Evolutionary conservation across 53 echinoderm and acorn worm species (phyloP).

Genomic region (Crossaster papposus): DNA sequence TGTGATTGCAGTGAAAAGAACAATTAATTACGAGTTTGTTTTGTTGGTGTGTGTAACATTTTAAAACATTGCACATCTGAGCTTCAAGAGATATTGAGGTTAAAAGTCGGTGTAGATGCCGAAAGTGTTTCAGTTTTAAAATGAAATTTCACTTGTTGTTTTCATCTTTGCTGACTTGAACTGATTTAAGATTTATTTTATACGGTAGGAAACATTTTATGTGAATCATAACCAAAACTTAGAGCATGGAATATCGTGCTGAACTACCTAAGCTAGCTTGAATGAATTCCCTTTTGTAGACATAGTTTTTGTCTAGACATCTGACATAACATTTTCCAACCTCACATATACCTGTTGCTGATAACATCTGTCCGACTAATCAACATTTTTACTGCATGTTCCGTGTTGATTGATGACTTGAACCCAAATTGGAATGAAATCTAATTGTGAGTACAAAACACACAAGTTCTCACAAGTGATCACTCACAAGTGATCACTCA

Average conservation of each 20-base stretch:
- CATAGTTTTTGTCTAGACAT: slow-evolving; percentile 15
- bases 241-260: neutral
- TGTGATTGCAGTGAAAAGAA: slow-evolving; percentile 9
- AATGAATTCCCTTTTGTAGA: neutral
- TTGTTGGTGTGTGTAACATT: neutral
- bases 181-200: neutral
- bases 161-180: neutral
- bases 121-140: neutral
- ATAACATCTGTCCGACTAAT: neutral
- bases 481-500: too few species aligned
- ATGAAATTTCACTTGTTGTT: neutral
- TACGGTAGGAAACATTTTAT: neutral
- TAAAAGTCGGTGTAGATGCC: neutral
- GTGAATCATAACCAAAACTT: neutral
- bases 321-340: neutral
- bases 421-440: neutral
- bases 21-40: neutral
- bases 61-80: neutral
- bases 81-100: neutral
- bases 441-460: neutral
- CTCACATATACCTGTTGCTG: neutral
- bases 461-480: too few species aligned
- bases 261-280: neutral
- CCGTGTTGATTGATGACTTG: neutral
- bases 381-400: slow-evolving; percentile 6